A percentile compares a stretch with the other conserved stretches of the same genome.
Conservation (phyloP, 2,797 vertebrate genomes). For the Chrysolophus pictus region DNA sequence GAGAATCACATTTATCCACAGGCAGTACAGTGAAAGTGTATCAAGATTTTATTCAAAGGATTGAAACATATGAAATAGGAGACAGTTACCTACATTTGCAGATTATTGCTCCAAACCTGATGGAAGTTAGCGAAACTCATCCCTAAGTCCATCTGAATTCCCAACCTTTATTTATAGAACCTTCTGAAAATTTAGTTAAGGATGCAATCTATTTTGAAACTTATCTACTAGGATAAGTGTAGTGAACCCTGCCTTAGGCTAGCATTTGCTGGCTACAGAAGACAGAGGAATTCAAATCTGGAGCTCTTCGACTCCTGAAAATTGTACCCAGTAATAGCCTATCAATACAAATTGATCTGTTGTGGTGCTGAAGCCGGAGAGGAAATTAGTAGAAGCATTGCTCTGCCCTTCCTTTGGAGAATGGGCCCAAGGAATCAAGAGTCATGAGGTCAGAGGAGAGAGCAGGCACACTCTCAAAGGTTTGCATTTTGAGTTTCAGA, state of each 20-base stretch:
- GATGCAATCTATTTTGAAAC: neutral
- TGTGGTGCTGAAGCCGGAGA: neutral
- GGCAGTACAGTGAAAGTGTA: neutral
- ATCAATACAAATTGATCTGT: fast-evolving
- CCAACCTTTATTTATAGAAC: neutral
- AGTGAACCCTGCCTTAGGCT: neutral
- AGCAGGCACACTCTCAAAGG: neutral
- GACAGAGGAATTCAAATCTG: neutral
- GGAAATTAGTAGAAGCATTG: neutral
- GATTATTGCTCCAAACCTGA: neutral
- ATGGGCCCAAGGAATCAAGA: neutral
- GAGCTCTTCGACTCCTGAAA: neutral
- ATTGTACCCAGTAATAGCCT: neutral
- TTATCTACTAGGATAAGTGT: neutral
- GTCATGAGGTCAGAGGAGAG: neutral
- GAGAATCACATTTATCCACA: neutral
- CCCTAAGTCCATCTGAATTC: neutral
- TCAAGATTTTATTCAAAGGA: neutral
- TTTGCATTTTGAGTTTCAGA: neutral
- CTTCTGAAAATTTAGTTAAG: neutral
- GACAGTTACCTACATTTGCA: neutral
- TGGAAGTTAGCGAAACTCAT: neutral
- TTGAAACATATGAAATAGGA: neutral
- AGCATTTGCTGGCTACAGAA: neutral
- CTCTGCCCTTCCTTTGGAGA: neutral